Conservation (phyloP, 2,888 invertebrate genomes). For the Andrena haemorrhoa region DNA sequence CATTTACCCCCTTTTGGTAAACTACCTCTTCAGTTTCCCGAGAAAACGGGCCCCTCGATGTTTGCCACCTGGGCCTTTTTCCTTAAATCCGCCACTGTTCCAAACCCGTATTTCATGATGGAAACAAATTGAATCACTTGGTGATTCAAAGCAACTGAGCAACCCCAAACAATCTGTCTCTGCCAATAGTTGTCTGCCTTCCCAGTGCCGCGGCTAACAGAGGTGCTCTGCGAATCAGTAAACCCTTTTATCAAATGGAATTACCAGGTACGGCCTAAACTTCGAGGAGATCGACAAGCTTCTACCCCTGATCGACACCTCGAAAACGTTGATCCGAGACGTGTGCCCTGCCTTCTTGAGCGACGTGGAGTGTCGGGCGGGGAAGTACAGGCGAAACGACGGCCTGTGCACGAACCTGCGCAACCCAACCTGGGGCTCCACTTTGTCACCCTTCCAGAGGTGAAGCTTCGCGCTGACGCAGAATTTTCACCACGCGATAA, state of each 20-base stretch:
- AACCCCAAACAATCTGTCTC: background rate
- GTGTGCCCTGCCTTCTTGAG: constrained; percentile 95
- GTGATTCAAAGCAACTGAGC: too few species aligned
- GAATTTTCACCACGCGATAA: background rate
- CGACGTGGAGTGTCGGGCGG: constrained; percentile 94
- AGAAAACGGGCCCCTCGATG: too few species aligned
- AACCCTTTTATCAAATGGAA: constrained; percentile 36
- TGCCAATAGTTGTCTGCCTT: background rate
- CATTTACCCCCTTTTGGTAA: too few species aligned
- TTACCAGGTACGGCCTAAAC: constrained; percentile 91
- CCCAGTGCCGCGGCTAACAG: background rate
- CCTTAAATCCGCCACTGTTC: too few species aligned
- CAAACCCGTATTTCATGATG: too few species aligned
- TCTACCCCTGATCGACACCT: constrained; percentile 94
- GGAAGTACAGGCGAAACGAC: constrained; percentile 94
- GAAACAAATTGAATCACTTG: too few species aligned
- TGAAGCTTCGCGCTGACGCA: constrained; percentile 78
- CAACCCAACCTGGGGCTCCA: constrained; percentile 96
- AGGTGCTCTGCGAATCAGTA: background rate
- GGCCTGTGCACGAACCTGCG: constrained; percentile 95
- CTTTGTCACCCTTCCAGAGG: constrained; percentile 94
- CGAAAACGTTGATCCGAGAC: constrained; percentile 93
- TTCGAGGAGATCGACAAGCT: constrained; percentile 95
- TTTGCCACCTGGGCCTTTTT: too few species aligned
- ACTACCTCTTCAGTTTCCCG: too few species aligned